Base-by-base conservation (phyloP, 2,888 invertebrate genomes). In the Folsomia candida region DNA sequence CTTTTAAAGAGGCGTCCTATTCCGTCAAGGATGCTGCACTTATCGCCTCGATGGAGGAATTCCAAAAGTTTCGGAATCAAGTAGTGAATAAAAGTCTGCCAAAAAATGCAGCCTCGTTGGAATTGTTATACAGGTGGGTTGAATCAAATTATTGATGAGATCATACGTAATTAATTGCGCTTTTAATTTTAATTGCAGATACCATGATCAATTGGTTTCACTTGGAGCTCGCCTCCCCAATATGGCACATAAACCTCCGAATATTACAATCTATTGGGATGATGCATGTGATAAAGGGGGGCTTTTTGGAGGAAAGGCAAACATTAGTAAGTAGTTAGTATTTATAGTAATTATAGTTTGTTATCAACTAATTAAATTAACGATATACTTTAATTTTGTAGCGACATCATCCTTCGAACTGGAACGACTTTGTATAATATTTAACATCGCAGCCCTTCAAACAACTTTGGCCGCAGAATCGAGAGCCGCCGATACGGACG, bases 271-370 rank as follows among this genome's bases (percentile, higher is more conserved):
- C 75, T 93, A 98, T 84, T 99, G 99, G 98, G 96, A 97, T 84
- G 97, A 98, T 88, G 97, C 98, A 0, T 98, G 99, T 82, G 97
- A 97, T 83, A 93, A 93, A 82, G 94, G 94, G 68, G 91, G 94
- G 11, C 88, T 97, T 80, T 97, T 98, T 84, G 93, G 93, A 73
- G 93, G 93, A 73, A 89, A 93, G 83, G 91, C 93, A 82, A 94
- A 93, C 82, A 86, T 97, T 76, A 94, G 97, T 97, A 87, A 87
- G 90, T 25, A 9, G 3, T 87, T 47, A 20, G 22, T 47, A 11
- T 6, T 67, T 1, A 18, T 27, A 11, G 27, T 37, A 47, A 47
- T 47, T 47, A 47, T 47, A 11, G 47, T 47, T 47, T 9, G 9
- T 47, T 9, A 47, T 11, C 47, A 47, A n/a, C n/a, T n/a, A n/a